Percentiles rank a stretch among this genome's conserved stretches.
Evolutionary conservation across 2,797 vertebrate species (phyloP).

Genomic region (Taeniopygia guttata): DNA sequence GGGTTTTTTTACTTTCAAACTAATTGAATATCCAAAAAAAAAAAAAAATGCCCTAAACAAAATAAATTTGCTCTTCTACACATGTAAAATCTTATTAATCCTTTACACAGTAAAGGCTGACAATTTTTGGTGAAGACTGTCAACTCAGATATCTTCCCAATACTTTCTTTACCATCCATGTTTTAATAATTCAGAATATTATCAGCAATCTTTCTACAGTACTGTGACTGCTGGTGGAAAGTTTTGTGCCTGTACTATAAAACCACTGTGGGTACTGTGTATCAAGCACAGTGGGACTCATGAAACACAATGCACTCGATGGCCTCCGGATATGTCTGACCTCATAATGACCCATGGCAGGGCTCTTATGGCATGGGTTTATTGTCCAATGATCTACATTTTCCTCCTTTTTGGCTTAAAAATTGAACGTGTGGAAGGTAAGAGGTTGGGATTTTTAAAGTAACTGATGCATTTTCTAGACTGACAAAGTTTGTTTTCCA

Average conservation of each 20-base stretch:
- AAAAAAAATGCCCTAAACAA: background rate
- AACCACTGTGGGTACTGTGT: background rate
- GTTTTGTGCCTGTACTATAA: background rate
- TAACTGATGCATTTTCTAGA: background rate
- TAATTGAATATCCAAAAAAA: background rate
- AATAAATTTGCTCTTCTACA: background rate
- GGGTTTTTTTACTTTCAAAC: background rate
- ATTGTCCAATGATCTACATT: background rate
- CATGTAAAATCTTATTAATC: background rate
- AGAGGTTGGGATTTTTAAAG: background rate
- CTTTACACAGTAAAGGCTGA: background rate
- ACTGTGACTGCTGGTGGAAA: background rate
- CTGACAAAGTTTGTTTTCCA: background rate
- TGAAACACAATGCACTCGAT: background rate
- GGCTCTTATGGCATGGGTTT: background rate
- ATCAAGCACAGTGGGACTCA: background rate
- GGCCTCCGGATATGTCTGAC: conserved; percentile 24
- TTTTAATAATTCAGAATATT: background rate
- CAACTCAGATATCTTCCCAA: background rate
- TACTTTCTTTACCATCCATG: background rate
- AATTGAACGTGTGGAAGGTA: background rate
- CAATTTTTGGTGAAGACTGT: background rate
- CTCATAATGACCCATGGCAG: background rate
- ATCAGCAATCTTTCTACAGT: background rate
- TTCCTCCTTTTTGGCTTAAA: background rate